These are phyloP conservation scores for Anoplolepis gracilipes DNA, from an alignment of 1,140 invertebrate genomes.

Conservation along the genomic window DNA sequence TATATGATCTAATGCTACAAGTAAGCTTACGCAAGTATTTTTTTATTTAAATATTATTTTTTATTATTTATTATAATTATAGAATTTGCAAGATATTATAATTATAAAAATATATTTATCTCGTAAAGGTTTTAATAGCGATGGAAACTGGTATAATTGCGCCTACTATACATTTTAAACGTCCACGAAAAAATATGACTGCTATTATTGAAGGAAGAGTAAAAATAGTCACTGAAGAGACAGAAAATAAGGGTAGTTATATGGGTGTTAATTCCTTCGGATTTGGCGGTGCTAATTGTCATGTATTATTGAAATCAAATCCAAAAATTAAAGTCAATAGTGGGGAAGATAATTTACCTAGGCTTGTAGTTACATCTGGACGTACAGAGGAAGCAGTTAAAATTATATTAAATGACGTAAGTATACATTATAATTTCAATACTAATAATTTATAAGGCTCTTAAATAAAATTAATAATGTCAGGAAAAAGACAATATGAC, in stretches of 20 bases:
- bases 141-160: constrained; percentile 90
- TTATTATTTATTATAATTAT: not conserved
- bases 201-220: constrained; percentile 88
- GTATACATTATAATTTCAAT: constrained; percentile 37
- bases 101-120: not conserved
- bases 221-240: constrained; percentile 88
- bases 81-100: not conserved
- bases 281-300: constrained; percentile 89
- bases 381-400: constrained; percentile 91
- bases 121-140: constrained; percentile 87
- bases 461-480: too few relatives aligned
- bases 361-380: constrained; percentile 88
- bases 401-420: constrained; percentile 89
- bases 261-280: constrained; percentile 88
- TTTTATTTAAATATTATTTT: too few relatives aligned
- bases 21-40: too few relatives aligned
- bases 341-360: constrained; percentile 86
- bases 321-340: constrained; percentile 86
- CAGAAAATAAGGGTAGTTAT: constrained; percentile 87
- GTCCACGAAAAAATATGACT: constrained; percentile 89
- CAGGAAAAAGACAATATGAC: too few relatives aligned
- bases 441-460: too few relatives aligned
- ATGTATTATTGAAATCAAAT: constrained; percentile 88
- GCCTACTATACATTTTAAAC: constrained; percentile 91
- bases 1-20: not conserved